These are phyloP conservation scores for Chymomyza fuscimana DNA, from an alignment of 2,888 invertebrate genomes.

Conservation along the genomic window DNA sequence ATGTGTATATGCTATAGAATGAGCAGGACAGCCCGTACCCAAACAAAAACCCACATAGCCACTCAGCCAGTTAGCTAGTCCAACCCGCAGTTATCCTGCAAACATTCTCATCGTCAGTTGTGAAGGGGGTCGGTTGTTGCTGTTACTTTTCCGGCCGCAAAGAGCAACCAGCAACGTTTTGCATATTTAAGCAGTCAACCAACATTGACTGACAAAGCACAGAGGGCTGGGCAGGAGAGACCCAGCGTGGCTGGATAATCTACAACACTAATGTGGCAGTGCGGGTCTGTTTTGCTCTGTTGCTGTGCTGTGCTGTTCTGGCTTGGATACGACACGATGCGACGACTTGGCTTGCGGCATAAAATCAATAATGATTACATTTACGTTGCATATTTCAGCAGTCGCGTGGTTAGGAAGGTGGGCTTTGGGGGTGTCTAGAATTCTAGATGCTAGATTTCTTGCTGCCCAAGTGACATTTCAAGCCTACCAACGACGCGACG, in stretches of 20 bases:
- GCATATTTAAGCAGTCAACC: conserved; percentile 69
- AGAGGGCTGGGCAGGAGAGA: neutral
- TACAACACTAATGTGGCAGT: conserved; percentile 65
- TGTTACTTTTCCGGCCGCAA: conserved; percentile 63
- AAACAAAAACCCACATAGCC: neutral
- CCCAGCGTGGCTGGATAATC: conserved; percentile 56
- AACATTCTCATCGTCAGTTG: conserved; percentile 29
- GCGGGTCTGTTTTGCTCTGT: neutral
- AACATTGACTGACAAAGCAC: conserved; percentile 27
- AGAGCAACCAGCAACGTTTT: conserved; percentile 62
- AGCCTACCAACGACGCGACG: conserved; percentile 27
- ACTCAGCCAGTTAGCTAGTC: conserved; percentile 27
- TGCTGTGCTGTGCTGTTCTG: too few relatives aligned
- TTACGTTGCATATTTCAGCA: conserved; percentile 72
- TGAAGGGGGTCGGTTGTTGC: conserved; percentile 20
- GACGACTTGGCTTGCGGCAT: conserved; percentile 24
- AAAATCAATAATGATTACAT: conserved; percentile 74
- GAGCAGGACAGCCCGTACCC: conserved; percentile 38
- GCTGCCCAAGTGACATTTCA: conserved; percentile 53
- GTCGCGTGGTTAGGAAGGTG: conserved; percentile 11
- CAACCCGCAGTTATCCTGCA: conserved; percentile 47
- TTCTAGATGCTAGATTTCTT: neutral
- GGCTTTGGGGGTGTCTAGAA: neutral
- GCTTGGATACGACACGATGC: neutral
- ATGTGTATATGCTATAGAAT: conserved; percentile 53